phyloP scores from a whole-genome alignment of 2,888 invertebrate genomes.

The Tuta absoluta region DNA sequence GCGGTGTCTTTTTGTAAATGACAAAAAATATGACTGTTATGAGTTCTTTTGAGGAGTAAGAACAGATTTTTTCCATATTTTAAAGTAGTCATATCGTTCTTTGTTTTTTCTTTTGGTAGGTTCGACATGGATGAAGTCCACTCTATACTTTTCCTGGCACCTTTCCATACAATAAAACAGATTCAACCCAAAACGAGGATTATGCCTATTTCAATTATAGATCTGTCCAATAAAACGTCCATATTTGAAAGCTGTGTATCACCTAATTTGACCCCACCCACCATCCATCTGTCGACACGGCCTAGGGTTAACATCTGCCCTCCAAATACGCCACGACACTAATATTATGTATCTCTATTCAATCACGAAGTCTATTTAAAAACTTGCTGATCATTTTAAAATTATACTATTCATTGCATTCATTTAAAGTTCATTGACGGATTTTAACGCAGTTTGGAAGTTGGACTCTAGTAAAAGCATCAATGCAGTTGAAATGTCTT shows the following conservation, averaged over 20 bases:
- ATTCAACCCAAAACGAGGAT: not conserved
- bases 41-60: slow-evolving; percentile 30
- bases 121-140: too few relatives aligned
- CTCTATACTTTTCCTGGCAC: too few relatives aligned
- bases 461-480: not conserved
- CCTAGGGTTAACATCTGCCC: slow-evolving; percentile 65
- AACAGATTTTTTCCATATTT: not conserved
- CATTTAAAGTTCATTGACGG: not conserved
- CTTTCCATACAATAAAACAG: not conserved
- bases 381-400: not conserved
- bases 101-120: not conserved
- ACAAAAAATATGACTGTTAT: slow-evolving; percentile 46
- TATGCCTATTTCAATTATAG: not conserved
- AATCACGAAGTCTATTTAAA: slow-evolving; percentile 52
- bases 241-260: slow-evolving; percentile 18
- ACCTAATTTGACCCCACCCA: slow-evolving; percentile 30
- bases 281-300: slow-evolving; percentile 63
- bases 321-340: slow-evolving; percentile 58
- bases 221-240: slow-evolving; percentile 5
- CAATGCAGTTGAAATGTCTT: not conserved
- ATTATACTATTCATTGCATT: not conserved
- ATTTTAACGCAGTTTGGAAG: too few relatives aligned
- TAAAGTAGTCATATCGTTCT: not conserved
- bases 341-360: slow-evolving; percentile 79
- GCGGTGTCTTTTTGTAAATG: slow-evolving; percentile 63